phyloP scores from a whole-genome alignment of 2,888 invertebrate genomes.

The Agonopterix arenella region DNA sequence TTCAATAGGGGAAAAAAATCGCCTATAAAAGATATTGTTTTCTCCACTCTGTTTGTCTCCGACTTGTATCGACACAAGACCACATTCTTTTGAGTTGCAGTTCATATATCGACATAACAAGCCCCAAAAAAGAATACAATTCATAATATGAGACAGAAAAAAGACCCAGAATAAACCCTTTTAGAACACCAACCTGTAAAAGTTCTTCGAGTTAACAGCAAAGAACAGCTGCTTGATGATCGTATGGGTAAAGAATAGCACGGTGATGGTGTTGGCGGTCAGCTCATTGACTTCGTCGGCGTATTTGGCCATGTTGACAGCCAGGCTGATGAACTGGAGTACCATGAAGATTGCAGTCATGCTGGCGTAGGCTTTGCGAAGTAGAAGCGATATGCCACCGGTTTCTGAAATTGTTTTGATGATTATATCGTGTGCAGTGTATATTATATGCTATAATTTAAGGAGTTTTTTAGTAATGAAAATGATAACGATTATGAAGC shows the following conservation, averaged over 20 bases:
- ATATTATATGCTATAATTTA: too few relatives aligned
- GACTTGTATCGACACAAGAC: too few relatives aligned
- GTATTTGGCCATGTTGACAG: slow-evolving; percentile 82
- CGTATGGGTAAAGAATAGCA: slow-evolving; percentile 87
- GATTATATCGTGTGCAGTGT: too few relatives aligned
- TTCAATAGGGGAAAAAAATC: too few relatives aligned
- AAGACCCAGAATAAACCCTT: not conserved
- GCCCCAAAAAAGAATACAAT: not conserved
- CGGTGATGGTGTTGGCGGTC: slow-evolving; percentile 88
- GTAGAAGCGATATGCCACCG: slow-evolving; percentile 64
- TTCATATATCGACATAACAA: too few relatives aligned
- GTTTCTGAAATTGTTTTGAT: slow-evolving; percentile 37
- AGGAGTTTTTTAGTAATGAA: too few relatives aligned
- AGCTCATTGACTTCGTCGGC: slow-evolving; percentile 85
- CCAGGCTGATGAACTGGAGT: slow-evolving; percentile 79
- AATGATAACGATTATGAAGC: too few relatives aligned
- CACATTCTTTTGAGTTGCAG: too few relatives aligned
- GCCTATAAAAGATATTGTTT: too few relatives aligned
- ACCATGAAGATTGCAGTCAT: slow-evolving; percentile 79
- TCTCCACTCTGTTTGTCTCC: too few relatives aligned
- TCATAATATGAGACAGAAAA: too few relatives aligned
- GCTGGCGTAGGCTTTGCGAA: slow-evolving; percentile 78
- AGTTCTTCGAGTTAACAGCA: slow-evolving; percentile 82
- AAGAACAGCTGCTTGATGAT: slow-evolving; percentile 86
- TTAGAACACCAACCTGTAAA: slow-evolving; percentile 78